Conservation (phyloP, 2,888 invertebrate species). For the Macrophya alboannulata region DNA sequence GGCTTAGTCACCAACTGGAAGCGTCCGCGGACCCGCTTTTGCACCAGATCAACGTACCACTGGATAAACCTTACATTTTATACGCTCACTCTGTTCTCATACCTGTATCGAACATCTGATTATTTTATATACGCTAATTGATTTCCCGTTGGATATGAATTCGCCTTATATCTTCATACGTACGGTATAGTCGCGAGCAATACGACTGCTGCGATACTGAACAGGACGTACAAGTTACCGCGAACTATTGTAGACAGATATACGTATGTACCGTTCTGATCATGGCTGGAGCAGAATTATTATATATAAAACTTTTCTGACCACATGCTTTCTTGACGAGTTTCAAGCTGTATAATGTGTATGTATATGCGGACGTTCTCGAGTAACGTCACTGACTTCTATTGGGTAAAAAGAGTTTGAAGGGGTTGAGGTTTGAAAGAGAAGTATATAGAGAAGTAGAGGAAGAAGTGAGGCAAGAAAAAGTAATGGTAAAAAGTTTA, state of each 20-base stretch:
- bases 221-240: neutral
- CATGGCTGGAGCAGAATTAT: neutral
- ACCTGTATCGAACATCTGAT: neutral
- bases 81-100: constrained; percentile 25
- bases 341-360: neutral
- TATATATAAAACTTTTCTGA: no score
- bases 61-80: constrained; percentile 53
- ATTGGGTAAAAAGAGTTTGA: neutral
- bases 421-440: neutral
- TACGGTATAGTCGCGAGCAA: neutral
- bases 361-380: neutral
- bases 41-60: constrained; percentile 75
- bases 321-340: neutral
- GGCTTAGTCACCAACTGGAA: constrained; percentile 76
- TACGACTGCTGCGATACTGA: neutral
- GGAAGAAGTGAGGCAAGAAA: neutral
- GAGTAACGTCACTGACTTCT: neutral
- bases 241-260: no score
- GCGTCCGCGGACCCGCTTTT: constrained; percentile 70
- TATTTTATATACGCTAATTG: constrained; percentile 32
- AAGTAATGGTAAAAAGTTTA: neutral
- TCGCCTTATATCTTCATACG: neutral
- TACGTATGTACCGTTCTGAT: neutral
- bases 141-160: constrained; percentile 23
- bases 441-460: neutral